Base-by-base conservation (phyloP, 2,888 invertebrate genomes). In the Bedellia somnulentella region DNA sequence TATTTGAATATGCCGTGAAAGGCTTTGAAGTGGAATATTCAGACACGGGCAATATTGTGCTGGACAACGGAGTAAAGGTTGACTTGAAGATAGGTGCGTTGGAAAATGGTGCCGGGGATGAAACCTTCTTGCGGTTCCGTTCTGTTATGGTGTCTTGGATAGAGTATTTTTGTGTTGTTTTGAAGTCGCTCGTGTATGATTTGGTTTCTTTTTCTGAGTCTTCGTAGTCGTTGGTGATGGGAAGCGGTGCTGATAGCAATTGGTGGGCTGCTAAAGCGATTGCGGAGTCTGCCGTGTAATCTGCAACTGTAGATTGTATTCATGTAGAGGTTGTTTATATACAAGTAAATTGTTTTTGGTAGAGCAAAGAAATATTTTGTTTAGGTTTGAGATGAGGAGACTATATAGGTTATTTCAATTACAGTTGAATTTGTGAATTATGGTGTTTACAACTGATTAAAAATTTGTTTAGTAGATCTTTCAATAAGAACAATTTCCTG, bases 191-290 rank as follows among this genome's bases (percentile, higher is more conserved):
- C 45, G 40, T 4, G 47, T 44, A 23, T 24, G 44, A 49, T 27
- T 47, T 55, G 3, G 50, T 43, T 2, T 5, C 5, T 18, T 60
- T 47, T 34, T 44, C 47, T 2, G 47, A 40, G 11, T 56, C 52
- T 27, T 63, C 64, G 36, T 56, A 67, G 32, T 57, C 56, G 2
- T 55, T 52, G 18, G 5, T 18, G 5, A 9, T 9, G 2, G 77
- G 77, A 17, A 75, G 41, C 1, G 77, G 76, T 3, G 76, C 76
- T 8, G 64, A 55, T 15, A 75, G 45, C 3, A 77, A 60, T 40
- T 76, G 67, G 43, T 77, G 73, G 4, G 73, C 66, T 6, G 73
- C 77, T 35, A 77, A 48, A 2, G 76, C 77, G 28, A 77, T 46
- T 2, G 70, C 73, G 4, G 75, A 71, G 47, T 76, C 75, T 13